Evolutionary conservation across 2,797 vertebrate genomes (phyloP).

Genomic region (Pseudochirops corinnae): DNA sequence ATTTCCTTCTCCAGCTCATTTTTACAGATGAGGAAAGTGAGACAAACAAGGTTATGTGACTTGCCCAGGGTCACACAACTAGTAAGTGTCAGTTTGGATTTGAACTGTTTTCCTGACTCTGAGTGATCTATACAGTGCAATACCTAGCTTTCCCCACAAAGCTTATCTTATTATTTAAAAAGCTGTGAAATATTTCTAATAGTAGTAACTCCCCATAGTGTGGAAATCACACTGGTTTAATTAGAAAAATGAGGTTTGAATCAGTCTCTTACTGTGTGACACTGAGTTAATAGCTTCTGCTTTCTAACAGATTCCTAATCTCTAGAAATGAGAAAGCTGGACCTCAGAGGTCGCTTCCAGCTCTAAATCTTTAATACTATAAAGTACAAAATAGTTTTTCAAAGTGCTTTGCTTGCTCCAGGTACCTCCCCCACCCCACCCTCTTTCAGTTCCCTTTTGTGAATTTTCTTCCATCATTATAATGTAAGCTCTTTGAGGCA

Average conservation of each 20-base stretch:
- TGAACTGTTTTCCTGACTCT: neutral
- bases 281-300: neutral
- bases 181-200: neutral
- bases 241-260: neutral
- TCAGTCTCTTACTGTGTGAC: neutral
- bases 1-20: too few relatives aligned
- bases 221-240: neutral
- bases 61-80: neutral
- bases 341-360: neutral
- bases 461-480: neutral
- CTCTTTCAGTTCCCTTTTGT: neutral
- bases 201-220: neutral
- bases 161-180: neutral
- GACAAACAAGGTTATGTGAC: neutral
- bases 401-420: neutral
- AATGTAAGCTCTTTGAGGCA: neutral
- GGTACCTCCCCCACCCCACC: neutral
- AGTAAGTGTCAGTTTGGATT: neutral
- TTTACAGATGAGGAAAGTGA: too few relatives aligned
- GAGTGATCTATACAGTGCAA: too few relatives aligned
- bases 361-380: neutral
- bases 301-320: neutral
- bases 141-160: neutral
- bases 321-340: neutral
- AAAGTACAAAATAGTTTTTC: neutral